Evolutionary conservation across 2,797 vertebrate genomes (phyloP), one percentile per base, ranked within the genome.

Genomic region (Enteromius trimaculatus): DNA sequence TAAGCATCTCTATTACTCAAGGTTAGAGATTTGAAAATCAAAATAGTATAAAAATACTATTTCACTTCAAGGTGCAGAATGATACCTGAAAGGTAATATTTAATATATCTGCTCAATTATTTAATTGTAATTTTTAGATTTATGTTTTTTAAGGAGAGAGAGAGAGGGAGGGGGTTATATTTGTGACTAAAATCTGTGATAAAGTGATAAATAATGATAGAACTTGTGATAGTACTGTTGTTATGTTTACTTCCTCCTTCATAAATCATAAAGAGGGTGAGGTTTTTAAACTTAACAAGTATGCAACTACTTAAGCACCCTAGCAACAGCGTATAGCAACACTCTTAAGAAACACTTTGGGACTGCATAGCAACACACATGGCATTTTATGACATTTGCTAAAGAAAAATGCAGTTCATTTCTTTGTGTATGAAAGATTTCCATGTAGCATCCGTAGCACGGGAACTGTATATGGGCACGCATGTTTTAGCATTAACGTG

Each of bases 321-420:
- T 44, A 62, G 55, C 21, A 76, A 60, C 53, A 2, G 26, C 14
- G 26, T 60, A 26, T 49, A 51, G 44, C 47, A 75, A 75, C 21
- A 21, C 16, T 23, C 37, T 77, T 77, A 44, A 72, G 26, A 31
- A 77, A 77, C 37, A 29, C 2, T 58, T 37, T 10, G 14, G 42
- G 44, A 66, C 31, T 66, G 64, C 69, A 39, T 58, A 17, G 72
- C 51, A 75, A 51, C 19, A 55, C n/a, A 34, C 34, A 0, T 77
- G 75, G 3, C 37, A 62, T 77, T 77, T 77, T 42, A 16, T 62
- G n/a, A 42, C n/a, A 44, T 77, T 77, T 62, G 17, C 34, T 44
- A 26, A 31, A 21, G 47, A 49, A 53, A 47, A 74, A 72, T 3
- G 2, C 19, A 21, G n/a, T 19, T 62, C 0, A 10, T 62, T 29